Conservation (phyloP, 2,888 invertebrate genomes). For the Rotaria macrura region DNA sequence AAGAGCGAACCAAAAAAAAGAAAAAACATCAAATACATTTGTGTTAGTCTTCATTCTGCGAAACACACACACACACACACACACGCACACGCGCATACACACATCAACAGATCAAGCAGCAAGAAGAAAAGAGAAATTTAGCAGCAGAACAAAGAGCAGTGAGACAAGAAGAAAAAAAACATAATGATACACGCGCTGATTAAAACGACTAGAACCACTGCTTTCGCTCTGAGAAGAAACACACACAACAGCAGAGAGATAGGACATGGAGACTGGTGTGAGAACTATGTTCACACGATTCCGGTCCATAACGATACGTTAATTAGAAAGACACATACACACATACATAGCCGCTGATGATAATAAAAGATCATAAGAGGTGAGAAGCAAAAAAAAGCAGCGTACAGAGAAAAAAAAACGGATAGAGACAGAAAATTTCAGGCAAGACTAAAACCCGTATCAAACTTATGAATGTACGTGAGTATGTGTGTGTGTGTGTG, state of each 20-base stretch:
- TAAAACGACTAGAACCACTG: slow-evolving; percentile 23
- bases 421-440: background rate
- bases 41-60: slow-evolving; percentile 8
- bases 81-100: background rate
- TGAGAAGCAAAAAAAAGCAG: background rate
- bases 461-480: slow-evolving; percentile 1
- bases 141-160: slow-evolving; percentile 4
- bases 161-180: background rate
- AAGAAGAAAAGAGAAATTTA: slow-evolving; percentile 6
- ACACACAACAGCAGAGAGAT: background rate
- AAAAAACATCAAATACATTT: slow-evolving; percentile 1
- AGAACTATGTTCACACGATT: slow-evolving; percentile 20
- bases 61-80: background rate
- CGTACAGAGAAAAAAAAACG: background rate
- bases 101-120: background rate
- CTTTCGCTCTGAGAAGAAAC: slow-evolving; percentile 14
- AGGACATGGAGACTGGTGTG: background rate
- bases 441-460: background rate
- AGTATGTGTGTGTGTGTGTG: background rate
- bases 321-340: background rate
- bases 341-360: background rate
- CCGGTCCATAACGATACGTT: background rate
- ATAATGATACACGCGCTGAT: background rate
- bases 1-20: slow-evolving; percentile 5
- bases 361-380: background rate